Conservation (phyloP, 2,797 vertebrate genomes). For the Eurystomus glaucurus region DNA sequence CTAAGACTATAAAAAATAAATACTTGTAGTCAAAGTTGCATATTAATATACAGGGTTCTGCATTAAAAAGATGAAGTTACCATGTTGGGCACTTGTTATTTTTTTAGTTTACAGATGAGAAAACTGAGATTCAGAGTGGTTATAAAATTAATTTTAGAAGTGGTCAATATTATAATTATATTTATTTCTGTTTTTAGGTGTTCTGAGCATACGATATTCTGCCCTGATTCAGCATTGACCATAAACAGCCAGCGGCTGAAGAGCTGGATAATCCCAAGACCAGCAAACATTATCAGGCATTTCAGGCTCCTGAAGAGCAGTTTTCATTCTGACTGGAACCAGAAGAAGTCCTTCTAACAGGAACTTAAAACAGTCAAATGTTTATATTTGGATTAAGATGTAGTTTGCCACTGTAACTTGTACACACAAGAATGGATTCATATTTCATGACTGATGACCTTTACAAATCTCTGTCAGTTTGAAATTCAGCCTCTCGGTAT, state of each 20-base stretch:
- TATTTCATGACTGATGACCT: conserved; percentile 57
- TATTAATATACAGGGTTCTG: not conserved
- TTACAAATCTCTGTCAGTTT: conserved; percentile 44
- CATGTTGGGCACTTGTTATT: not conserved
- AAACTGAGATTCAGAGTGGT: not conserved
- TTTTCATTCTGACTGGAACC: not conserved
- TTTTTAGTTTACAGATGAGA: not conserved
- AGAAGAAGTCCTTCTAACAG: not conserved
- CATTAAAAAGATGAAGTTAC: not conserved
- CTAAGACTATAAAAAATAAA: not conserved
- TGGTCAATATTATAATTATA: rapidly evolving
- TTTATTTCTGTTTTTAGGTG: not conserved
- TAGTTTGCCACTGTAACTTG: conserved; percentile 37
- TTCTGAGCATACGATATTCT: not conserved
- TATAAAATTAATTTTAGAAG: not conserved
- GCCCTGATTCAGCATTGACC: not conserved
- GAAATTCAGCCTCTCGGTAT: not conserved
- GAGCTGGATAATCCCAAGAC: not conserved
- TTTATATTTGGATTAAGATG: conserved; percentile 53
- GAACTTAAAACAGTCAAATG: not conserved
- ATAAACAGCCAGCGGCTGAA: rapidly evolving
- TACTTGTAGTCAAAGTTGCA: not conserved
- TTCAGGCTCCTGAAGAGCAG: not conserved
- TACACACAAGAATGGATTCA: conserved; percentile 32
- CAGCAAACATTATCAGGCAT: not conserved